phyloP scores from a whole-genome alignment of 2,113 vertebrate species.

The Xiphophorus maculatus region DNA sequence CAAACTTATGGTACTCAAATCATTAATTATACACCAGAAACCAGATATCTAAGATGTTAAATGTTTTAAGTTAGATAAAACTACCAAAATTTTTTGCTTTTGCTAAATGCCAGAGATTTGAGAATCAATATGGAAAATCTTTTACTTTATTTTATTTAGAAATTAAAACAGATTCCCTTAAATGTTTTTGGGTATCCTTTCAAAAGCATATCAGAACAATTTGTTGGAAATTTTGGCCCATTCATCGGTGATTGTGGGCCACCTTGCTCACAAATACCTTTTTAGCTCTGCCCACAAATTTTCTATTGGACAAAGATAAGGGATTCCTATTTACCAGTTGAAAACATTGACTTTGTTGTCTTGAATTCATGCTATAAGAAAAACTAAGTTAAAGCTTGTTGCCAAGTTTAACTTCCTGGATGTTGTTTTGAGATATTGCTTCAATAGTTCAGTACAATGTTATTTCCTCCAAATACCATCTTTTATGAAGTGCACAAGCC shows the following conservation, averaged over 20 bases:
- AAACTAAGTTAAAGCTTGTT: no score
- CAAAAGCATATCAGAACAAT: neutral
- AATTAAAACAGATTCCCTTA: neutral
- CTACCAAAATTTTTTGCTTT: no score
- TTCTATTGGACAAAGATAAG: no score
- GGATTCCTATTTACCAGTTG: no score
- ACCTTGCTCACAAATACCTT: neutral
- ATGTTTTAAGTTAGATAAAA: no score
- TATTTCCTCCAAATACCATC: neutral
- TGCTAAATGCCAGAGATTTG: no score
- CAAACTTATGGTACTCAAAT: constrained; percentile 47
- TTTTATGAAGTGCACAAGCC: neutral
- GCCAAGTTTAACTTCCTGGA: neutral
- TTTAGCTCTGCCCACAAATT: neutral
- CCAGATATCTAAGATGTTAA: neutral
- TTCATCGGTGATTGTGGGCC: neutral
- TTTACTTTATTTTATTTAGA: neutral
- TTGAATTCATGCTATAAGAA: neutral
- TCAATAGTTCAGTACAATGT: neutral
- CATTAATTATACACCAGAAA: constrained; percentile 28
- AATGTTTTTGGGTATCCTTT: neutral
- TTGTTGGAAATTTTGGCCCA: neutral
- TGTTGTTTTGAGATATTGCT: neutral
- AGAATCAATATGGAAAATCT: neutral
- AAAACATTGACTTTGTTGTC: no score